Evolutionary conservation across 2,797 vertebrate genomes (phyloP).

Genomic region (Phoxinus dragarum): DNA sequence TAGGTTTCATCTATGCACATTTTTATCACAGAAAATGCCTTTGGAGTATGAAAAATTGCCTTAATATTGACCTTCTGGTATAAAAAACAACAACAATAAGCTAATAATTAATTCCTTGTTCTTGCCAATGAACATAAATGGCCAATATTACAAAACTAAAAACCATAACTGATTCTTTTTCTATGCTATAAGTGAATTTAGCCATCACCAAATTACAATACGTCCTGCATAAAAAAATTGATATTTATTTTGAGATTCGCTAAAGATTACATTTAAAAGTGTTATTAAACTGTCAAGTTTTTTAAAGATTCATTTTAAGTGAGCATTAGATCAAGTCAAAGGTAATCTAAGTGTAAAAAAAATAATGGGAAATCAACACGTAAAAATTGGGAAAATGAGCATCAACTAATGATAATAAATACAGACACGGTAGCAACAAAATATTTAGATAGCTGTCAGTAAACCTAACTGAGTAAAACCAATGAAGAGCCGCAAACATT

Average conservation of each 20-base stretch:
- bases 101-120: neutral
- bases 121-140: neutral
- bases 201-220: neutral
- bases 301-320: neutral
- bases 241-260: neutral
- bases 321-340: no score
- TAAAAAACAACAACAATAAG: neutral
- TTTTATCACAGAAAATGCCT: neutral
- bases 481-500: no score
- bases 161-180: no score
- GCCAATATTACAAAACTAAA: neutral
- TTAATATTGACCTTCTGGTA: no score
- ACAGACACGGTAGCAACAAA: neutral
- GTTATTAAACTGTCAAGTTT: neutral
- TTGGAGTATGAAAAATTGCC: neutral
- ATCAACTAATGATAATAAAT: neutral
- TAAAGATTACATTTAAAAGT: neutral
- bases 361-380: neutral
- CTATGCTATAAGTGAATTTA: neutral
- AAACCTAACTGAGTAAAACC: no score
- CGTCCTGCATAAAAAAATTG: neutral
- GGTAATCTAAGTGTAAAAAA: neutral
- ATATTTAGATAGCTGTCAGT: neutral
- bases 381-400: neutral
- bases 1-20: neutral